Base-by-base conservation (phyloP, 2,113 vertebrate genomes). In the Holacanthus passer region DNA sequence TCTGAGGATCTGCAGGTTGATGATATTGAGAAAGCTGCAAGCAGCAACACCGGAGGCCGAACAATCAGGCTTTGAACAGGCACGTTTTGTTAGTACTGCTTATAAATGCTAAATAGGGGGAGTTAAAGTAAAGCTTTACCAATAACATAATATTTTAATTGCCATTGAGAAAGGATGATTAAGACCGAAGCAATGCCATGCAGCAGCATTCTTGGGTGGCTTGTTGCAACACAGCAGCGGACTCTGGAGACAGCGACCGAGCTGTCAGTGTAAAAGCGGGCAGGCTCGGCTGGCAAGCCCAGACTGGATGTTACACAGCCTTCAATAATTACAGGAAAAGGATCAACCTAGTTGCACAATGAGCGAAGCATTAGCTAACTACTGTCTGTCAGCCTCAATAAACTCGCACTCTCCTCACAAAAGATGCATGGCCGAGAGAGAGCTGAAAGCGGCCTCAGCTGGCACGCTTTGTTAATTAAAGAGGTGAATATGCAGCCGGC, bases 341-440 rank as follows among this genome's bases (percentile, higher is more conserved):
- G 74, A 88, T 85, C 86, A 73, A 60, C 64, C 24, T 19, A 7
- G 70, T 86, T 78, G 79, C 89, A 89, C 83, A 87, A 88, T 71
- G 59, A 67, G 74, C 22, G 9, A 65, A 59, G 73, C 83, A 83
- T 83, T 81, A 89, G 83, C 87, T 60, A 88, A 91, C 88, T 75
- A 74, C 64, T 53, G 63, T 81, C 86, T 90, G 91, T 91, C 91
- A 84, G 79, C 73, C 52, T 79, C 85, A 84, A 91, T 91, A 89
- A 89, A 89, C 79, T 62, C 62, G 50, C 69, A 55, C 88, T 27
- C 16, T 11, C 29, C 56, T 80, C 75, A 89, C 79, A 89, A 88
- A 75, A 73, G 77, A 78, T 59, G 67, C 58, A 5, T 10, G 68
- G 62, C 64, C 55, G 11, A 29, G 39, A 70, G 43, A 19, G 58